Conservation (phyloP, 2,888 invertebrate genomes). For the Rutpela maculata region DNA sequence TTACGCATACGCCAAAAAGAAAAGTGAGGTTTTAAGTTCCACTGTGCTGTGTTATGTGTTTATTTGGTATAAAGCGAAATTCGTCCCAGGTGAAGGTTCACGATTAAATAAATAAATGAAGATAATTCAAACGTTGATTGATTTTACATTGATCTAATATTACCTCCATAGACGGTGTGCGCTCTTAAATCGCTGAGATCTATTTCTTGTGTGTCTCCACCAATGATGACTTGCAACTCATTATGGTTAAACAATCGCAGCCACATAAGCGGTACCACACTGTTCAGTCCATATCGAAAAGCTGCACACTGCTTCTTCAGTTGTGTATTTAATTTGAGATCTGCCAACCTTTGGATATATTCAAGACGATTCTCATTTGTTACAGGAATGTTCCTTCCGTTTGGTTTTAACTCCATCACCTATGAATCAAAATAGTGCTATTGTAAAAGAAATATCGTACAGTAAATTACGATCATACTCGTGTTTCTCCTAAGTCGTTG, state of each 20-base stretch:
- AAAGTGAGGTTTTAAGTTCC: too few species aligned
- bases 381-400: constrained; percentile 93
- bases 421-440: constrained; percentile 65
- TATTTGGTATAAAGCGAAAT: too few species aligned
- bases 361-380: constrained; percentile 95
- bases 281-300: constrained; percentile 92
- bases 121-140: not conserved
- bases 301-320: constrained; percentile 90
- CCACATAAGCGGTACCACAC: constrained; percentile 95
- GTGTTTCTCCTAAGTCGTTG: constrained; percentile 92
- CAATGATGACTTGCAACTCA: constrained; percentile 97
- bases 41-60: too few species aligned
- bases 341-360: constrained; percentile 96
- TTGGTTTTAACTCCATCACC: constrained; percentile 93
- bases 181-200: constrained; percentile 91
- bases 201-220: constrained; percentile 95
- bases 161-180: constrained; percentile 92
- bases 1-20: too few species aligned
- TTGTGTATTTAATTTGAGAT: constrained; percentile 95
- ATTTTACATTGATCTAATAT: not conserved
- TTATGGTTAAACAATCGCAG: constrained; percentile 95
- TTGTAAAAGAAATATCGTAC: not conserved
- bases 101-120: too few species aligned
- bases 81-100: too few species aligned
- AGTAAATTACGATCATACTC: constrained; percentile 74